phyloP scores from a whole-genome alignment of 2,113 vertebrate species.

The Euleptes europaea region DNA sequence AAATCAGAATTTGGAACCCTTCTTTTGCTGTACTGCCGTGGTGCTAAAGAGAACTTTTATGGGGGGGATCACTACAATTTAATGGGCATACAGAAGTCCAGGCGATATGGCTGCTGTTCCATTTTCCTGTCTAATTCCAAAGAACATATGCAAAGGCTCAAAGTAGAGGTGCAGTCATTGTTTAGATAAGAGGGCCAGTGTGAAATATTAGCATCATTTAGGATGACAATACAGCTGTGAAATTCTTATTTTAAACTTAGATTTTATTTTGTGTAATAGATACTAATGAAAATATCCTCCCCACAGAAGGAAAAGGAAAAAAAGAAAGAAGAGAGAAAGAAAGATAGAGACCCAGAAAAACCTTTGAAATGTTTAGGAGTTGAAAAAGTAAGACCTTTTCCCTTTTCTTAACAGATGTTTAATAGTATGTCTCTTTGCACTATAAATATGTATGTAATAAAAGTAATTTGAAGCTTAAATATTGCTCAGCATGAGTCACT shows the following conservation, averaged over 20 bases:
- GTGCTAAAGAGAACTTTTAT: not conserved
- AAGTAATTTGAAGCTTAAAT: not conserved
- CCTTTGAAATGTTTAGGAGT: slow-evolving; percentile 70
- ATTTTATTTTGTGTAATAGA: not conserved
- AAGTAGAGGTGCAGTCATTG: not conserved
- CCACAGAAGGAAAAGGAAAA: slow-evolving; percentile 88
- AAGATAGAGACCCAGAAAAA: slow-evolving; percentile 86
- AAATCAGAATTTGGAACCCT: no score
- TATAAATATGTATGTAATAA: not conserved
- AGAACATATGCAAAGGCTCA: not conserved
- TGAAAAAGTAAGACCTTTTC: slow-evolving; percentile 75
- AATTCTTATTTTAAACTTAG: slow-evolving; percentile 1
- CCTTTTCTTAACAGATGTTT: not conserved
- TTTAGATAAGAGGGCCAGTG: not conserved
- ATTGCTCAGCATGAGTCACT: not conserved
- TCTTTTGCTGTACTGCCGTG: not conserved
- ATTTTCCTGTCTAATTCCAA: not conserved
- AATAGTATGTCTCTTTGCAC: not conserved
- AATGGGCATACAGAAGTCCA: not conserved
- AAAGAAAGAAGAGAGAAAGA: slow-evolving; percentile 88
- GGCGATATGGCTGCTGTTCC: not conserved
- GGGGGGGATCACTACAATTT: not conserved
- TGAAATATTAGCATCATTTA: not conserved
- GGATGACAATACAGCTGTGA: not conserved
- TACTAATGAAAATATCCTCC: slow-evolving; percentile 28